These are phyloP conservation scores for Galendromus occidentalis DNA, from an alignment of 1,140 invertebrate species.

Conservation along the genomic window DNA sequence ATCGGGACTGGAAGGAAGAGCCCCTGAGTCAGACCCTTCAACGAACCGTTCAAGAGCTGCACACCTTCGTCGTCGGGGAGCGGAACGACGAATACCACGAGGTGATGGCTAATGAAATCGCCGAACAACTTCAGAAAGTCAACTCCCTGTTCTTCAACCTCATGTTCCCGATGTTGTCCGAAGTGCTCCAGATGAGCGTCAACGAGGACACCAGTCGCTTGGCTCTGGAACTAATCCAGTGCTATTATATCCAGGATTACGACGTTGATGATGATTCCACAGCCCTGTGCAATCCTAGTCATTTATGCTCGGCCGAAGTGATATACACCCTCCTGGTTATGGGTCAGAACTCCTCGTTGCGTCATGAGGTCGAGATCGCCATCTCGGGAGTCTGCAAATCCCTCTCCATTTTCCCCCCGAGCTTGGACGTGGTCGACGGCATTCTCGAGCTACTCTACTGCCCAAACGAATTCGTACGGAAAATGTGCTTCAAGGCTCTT, in stretches of 20 bases:
- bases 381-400: neutral
- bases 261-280: neutral
- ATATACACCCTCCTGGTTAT: neutral
- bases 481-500: neutral
- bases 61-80: neutral
- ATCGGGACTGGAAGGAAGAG: neutral
- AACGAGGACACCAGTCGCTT: neutral
- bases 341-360: neutral
- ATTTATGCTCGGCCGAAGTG: neutral
- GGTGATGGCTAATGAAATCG: neutral
- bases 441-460: conserved; percentile 10
- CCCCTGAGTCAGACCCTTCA: neutral
- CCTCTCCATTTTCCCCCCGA: neutral
- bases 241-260: neutral
- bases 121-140: neutral
- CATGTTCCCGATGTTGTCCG: neutral
- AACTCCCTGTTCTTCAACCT: conserved; percentile 6
- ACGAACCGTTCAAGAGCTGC: neutral
- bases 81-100: neutral
- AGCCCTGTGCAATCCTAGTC: neutral
- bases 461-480: neutral
- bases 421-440: neutral
- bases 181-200: neutral
- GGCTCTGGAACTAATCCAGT: neutral
- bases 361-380: neutral